phyloP scores from a whole-genome alignment of 2,797 vertebrate genomes.

The Hippoglossus hippoglossus region DNA sequence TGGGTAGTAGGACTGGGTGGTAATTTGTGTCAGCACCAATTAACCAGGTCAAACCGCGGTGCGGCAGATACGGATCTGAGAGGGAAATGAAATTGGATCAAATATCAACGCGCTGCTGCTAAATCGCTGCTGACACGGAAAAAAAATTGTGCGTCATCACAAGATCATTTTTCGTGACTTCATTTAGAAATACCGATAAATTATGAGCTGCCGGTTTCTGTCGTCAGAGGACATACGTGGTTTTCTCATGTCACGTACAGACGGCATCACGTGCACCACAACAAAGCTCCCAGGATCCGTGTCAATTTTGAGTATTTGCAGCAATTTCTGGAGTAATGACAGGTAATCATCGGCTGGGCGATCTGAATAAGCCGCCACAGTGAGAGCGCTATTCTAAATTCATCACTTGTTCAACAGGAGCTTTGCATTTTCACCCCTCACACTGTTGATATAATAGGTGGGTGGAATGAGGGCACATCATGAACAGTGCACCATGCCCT shows the following conservation, averaged over 20 bases:
- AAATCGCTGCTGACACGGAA: too few species aligned
- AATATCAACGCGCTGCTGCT: neutral
- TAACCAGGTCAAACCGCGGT: slow-evolving; percentile 55
- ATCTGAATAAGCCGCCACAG: slow-evolving; percentile 57
- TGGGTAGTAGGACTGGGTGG: slow-evolving; percentile 29
- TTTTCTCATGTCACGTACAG: too few species aligned
- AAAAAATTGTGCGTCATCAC: too few species aligned
- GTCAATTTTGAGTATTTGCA: slow-evolving; percentile 55
- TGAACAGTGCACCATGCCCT: slow-evolving; percentile 72
- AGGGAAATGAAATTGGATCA: neutral
- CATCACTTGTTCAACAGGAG: slow-evolving; percentile 69
- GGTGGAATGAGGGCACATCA: slow-evolving; percentile 77
- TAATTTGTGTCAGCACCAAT: slow-evolving; percentile 51
- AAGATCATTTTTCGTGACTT: neutral
- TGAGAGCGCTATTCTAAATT: slow-evolving; percentile 61
- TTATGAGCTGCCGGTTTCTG: slow-evolving; percentile 16
- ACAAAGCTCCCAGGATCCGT: slow-evolving; percentile 14
- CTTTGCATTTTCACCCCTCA: slow-evolving; percentile 57
- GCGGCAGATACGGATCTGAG: slow-evolving; percentile 12
- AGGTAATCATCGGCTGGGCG: slow-evolving; percentile 66
- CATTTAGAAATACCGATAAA: slow-evolving; percentile 3
- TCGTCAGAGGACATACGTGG: neutral
- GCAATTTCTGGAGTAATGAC: slow-evolving; percentile 67
- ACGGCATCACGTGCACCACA: slow-evolving; percentile 7
- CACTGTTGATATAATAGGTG: slow-evolving; percentile 76